Percentiles rank a stretch among this genome's conserved stretches.
Conservation (phyloP, 2,113 vertebrate genomes). For the Sitta europaea region DNA sequence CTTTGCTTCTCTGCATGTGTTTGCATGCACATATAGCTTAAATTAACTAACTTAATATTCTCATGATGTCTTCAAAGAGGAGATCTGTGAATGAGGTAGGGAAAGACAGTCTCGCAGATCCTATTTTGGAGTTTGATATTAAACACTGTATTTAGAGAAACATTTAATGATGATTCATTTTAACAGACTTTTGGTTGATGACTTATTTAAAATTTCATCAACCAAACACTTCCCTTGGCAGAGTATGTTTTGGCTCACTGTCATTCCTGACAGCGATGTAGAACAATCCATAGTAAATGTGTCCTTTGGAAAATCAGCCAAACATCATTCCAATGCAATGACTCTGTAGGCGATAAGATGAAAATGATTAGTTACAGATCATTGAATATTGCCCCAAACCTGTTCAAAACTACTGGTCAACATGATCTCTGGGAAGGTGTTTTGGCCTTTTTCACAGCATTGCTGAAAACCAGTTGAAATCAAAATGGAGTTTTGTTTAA, state of each 20-base stretch:
- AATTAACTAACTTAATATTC: constrained; percentile 71
- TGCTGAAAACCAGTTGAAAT: neutral
- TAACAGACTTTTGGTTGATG: constrained; percentile 67
- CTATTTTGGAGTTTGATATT: constrained; percentile 68
- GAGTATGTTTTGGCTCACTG: constrained; percentile 58
- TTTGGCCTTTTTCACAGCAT: neutral
- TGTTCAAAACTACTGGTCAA: constrained; percentile 17
- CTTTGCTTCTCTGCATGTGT: constrained; percentile 63
- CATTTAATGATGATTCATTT: constrained; percentile 68
- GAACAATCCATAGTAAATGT: constrained; percentile 30
- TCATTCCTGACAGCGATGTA: constrained; percentile 42
- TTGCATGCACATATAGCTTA: constrained; percentile 60
- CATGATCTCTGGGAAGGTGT: neutral
- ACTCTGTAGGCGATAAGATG: constrained; percentile 29
- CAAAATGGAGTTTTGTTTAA: neutral
- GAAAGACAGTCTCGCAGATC: constrained; percentile 61
- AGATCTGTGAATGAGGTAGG: constrained; percentile 71
- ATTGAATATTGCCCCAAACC: neutral
- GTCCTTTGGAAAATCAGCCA: constrained; percentile 49
- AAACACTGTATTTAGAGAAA: constrained; percentile 58
- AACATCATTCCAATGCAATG: constrained; percentile 46
- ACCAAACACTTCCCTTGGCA: constrained; percentile 53
- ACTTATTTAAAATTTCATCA: constrained; percentile 72
- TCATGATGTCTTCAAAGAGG: constrained; percentile 73
- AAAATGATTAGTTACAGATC: constrained; percentile 15